A percentile compares a stretch with the other conserved stretches of the same genome.
Conservation (phyloP, 2,888 invertebrate species). For the Eremobia ochroleuca region DNA sequence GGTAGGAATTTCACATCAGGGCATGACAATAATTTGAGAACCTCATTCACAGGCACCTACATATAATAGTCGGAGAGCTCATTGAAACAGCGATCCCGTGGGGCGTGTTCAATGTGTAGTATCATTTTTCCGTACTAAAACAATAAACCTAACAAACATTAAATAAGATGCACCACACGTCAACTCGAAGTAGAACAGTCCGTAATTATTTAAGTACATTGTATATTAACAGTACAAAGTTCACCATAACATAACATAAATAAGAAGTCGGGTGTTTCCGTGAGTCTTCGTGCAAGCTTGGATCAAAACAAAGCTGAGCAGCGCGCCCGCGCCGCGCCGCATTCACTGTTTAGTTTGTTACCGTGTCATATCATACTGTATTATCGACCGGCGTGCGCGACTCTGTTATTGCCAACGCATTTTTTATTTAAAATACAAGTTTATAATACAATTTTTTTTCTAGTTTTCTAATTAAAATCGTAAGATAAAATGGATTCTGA, state of each 20-base stretch:
- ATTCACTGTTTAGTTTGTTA: slow-evolving; percentile 73
- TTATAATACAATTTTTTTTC: slow-evolving; percentile 10
- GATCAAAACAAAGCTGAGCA: slow-evolving; percentile 83
- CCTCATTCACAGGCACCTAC: background rate
- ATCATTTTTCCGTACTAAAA: background rate
- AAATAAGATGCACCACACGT: slow-evolving; percentile 31
- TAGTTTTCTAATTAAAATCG: slow-evolving; percentile 48
- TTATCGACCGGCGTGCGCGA: slow-evolving; percentile 79
- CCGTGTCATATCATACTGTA: slow-evolving; percentile 81
- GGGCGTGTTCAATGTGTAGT: background rate
- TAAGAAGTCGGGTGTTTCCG: slow-evolving; percentile 82
- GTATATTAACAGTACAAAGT: slow-evolving; percentile 77
- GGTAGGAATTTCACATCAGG: background rate
- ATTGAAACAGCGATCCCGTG: background rate
- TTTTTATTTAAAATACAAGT: slow-evolving; percentile 20
- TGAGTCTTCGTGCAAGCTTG: slow-evolving; percentile 79
- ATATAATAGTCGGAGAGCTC: too few relatives aligned
- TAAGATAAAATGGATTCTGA: slow-evolving; percentile 80
- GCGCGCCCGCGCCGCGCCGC: slow-evolving; percentile 59
- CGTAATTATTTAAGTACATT: slow-evolving; percentile 56
- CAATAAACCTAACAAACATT: background rate
- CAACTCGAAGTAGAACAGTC: slow-evolving; percentile 22
- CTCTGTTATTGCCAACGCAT: slow-evolving; percentile 38
- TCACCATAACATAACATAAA: slow-evolving; percentile 77
- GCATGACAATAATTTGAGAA: background rate